Evolutionary conservation across 2,797 vertebrate species (phyloP).

Genomic region (Distichodus sexfasciatus): DNA sequence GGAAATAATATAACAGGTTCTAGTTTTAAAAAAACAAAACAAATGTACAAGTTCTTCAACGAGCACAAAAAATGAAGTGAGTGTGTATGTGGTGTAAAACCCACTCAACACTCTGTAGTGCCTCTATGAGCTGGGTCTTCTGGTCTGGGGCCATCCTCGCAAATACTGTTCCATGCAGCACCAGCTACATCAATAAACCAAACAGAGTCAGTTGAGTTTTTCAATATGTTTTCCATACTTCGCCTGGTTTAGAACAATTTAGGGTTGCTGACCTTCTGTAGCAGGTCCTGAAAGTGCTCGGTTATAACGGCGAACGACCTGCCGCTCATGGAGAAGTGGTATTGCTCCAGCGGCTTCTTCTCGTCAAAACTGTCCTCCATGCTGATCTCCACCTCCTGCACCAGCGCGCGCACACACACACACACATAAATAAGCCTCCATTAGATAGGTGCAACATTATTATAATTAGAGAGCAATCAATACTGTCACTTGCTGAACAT

Average conservation of each 20-base stretch:
- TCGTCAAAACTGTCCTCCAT: conserved; percentile 80
- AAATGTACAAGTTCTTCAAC: too few relatives aligned
- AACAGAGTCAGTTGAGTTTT: conserved; percentile 2
- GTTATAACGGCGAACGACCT: conserved; percentile 92
- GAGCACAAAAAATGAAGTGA: too few relatives aligned
- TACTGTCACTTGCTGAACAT: not conserved
- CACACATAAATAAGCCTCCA: not conserved
- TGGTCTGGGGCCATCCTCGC: conserved; percentile 97
- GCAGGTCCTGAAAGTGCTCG: conserved; percentile 94
- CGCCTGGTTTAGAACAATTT: not conserved
- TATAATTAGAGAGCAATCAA: not conserved
- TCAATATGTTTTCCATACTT: too few relatives aligned
- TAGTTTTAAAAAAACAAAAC: too few relatives aligned
- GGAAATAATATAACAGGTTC: too few relatives aligned
- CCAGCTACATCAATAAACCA: conserved; percentile 75
- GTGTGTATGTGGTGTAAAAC: conserved; percentile 61
- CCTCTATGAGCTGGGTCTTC: conserved; percentile 95
- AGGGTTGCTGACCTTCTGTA: conserved; percentile 84
- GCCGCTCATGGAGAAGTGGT: conserved; percentile 97
- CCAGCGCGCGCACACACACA: too few relatives aligned
- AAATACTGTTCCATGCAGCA: conserved; percentile 93
- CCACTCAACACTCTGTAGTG: conserved; percentile 94
- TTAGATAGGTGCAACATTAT: not conserved
- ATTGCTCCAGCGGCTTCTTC: conserved; percentile 70
- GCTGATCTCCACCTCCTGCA: conserved; percentile 86